Conservation (phyloP, 2,113 vertebrate genomes). For the Anoplopoma fimbria region DNA sequence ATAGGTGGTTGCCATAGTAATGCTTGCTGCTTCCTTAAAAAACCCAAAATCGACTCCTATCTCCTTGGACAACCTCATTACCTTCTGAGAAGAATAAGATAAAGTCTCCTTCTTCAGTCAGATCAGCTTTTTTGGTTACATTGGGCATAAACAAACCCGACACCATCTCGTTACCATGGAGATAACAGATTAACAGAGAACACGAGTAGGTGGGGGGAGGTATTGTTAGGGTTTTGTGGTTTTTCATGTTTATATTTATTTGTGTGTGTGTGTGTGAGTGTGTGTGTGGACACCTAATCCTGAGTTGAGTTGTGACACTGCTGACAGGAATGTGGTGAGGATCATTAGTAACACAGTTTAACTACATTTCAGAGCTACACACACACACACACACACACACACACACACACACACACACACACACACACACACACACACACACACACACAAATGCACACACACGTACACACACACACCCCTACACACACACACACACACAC, state of each 20-base stretch:
- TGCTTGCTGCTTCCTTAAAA: not conserved
- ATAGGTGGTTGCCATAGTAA: constrained; percentile 11
- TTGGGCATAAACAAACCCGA: constrained; percentile 33
- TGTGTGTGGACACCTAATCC: constrained; percentile 40
- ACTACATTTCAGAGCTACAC: constrained; percentile 17
- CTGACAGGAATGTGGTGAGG: constrained; percentile 62
- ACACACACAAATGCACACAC: not conserved
- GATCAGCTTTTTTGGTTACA: not conserved
- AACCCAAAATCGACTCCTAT: not conserved
- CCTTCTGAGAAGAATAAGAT: not conserved
- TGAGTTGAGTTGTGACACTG: constrained; percentile 42
- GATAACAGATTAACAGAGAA: constrained; percentile 16
- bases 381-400: constrained; percentile 15
- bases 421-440: not conserved
- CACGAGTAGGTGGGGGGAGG: not conserved
- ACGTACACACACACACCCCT: constrained; percentile 15
- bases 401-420: constrained; percentile 27
- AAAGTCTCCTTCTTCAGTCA: not conserved
- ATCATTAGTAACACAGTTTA: constrained; percentile 38
- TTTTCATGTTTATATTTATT: not conserved
- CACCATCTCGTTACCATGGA: constrained; percentile 25
- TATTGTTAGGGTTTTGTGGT: not conserved
- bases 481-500: constrained; percentile 13
- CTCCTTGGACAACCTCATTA: not conserved
- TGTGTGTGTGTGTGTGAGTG: constrained; percentile 33